phyloP scores from a whole-genome alignment of 1,140 invertebrate species.

The Drosophila pseudoobscura region DNA sequence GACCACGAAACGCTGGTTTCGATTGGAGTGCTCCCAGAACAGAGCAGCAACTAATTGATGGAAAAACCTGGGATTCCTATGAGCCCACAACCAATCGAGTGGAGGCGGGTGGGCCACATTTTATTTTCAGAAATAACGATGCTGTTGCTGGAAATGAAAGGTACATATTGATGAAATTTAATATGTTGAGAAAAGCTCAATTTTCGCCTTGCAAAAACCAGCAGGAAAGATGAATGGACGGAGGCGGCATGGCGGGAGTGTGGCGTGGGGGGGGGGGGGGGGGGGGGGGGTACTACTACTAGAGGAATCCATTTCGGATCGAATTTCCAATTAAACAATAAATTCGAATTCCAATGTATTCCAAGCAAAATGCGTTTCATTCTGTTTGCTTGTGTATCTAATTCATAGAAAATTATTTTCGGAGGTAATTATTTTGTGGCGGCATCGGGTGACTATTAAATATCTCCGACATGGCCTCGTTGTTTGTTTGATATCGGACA shows the following conservation, averaged over 20 bases:
- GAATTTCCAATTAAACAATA: constrained; percentile 78
- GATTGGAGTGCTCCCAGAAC: background rate
- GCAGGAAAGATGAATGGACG: constrained; percentile 4
- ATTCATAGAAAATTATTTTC: constrained; percentile 68
- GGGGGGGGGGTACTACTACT: background rate
- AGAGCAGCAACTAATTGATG: constrained; percentile 31
- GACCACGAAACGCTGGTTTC: constrained; percentile 18
- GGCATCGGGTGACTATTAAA: constrained; percentile 43
- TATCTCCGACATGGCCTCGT: constrained; percentile 17
- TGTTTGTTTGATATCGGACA: constrained; percentile 25
- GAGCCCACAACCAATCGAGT: no score
- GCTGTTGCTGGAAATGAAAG: constrained; percentile 59
- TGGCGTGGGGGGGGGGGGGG: no score
- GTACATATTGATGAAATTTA: constrained; percentile 75
- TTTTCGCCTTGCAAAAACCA: constrained; percentile 41
- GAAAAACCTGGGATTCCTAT: constrained; percentile 5
- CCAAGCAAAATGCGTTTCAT: constrained; percentile 28
- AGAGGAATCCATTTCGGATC: constrained; percentile 51
- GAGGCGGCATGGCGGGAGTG: background rate
- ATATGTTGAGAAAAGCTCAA: constrained; percentile 73
- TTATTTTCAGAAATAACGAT: constrained; percentile 70
- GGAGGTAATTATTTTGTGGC: constrained; percentile 63
- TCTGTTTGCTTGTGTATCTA: constrained; percentile 41
- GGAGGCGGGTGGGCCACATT: constrained; percentile 34
- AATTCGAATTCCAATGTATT: constrained; percentile 79